Percentiles rank a stretch among this genome's conserved stretches.
Conservation (phyloP, 2,888 invertebrate species). For the Nemoura dubitans region DNA sequence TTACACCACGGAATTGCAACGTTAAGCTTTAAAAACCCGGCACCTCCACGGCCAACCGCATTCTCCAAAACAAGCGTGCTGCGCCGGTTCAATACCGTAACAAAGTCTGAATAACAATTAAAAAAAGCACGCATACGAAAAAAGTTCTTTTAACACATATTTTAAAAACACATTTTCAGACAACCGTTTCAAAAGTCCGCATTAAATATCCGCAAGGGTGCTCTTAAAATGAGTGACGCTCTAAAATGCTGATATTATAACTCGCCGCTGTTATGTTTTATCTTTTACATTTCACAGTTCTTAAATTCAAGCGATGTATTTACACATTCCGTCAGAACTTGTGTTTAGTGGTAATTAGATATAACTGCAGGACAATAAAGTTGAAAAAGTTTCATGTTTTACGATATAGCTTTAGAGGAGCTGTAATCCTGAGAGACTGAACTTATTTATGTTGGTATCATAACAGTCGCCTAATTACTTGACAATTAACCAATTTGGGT, state of each 20-base stretch:
- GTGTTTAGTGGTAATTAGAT: background rate
- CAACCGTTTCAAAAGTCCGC: background rate
- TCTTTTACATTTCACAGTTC: constrained; percentile 7
- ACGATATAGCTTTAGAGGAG: background rate
- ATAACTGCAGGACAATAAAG: background rate
- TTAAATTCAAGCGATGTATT: constrained; percentile 27
- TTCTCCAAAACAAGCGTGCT: background rate
- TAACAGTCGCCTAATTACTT: background rate
- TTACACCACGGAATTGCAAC: background rate
- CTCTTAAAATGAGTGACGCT: background rate
- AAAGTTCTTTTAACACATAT: constrained; percentile 8
- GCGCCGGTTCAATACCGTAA: background rate
- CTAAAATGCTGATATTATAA: background rate
- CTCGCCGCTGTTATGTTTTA: background rate
- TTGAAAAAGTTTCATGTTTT: background rate
- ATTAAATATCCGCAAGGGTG: constrained; percentile 4
- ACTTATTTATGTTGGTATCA: background rate
- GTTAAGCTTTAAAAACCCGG: background rate
- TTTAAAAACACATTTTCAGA: constrained; percentile 14
- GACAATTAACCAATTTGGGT: background rate
- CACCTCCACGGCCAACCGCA: background rate
- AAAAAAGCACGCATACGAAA: background rate
- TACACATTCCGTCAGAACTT: constrained; percentile 1
- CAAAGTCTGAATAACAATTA: background rate
- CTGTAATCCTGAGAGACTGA: background rate